Evolutionary conservation across 2,888 invertebrate species (phyloP), one percentile per base, ranked within the genome.

Genomic region (Polydrusus cervinus): DNA sequence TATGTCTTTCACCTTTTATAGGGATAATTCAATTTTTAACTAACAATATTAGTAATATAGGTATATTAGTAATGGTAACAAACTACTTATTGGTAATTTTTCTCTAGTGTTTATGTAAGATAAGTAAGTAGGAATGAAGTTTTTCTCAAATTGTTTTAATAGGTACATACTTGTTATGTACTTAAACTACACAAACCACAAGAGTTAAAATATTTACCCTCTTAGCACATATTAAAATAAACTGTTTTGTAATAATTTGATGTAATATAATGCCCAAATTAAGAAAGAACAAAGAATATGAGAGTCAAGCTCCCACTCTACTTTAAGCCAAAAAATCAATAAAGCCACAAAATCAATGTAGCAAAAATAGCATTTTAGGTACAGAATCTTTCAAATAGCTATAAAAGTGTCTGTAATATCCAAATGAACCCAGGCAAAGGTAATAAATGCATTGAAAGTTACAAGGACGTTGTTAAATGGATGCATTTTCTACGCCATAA

Each of bases 261-360:
- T 34, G 34, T 10, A 34, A 34, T 34, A 49, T 16, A 49, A 16
- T 13, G 5, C 6, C n/a, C 6, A 49, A n/a, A n/a, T n/a, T 5
- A 14, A n/a, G 55, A 20, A 49, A 67, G 57, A 73, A 73, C 47
- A 77, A 72, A 71, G 69, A 72, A 69, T 55, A 25, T 13, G 20
- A 66, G 38, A 49, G 53, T 25, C 66, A 73, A 73, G 53, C 61
- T 67, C 68, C 65, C 67, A 66, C 57, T 51, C 34, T 20, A 34
- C n/a, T 64, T 69, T 57, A 55, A 67, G n/a, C 43, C 64, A 67
- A 70, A 70, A 74, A 74, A 74, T 74, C 74, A 74, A 74, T 74
- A 74, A 62, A 69, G 65, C 65, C n/a, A 40, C 55, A 64, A 64
- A 65, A 69, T 74, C 74, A 74, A 74, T 74, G 68, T 43, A 62